Evolutionary conservation across 2,797 vertebrate species (phyloP).

Genomic region (Sarcoramphus papa): DNA sequence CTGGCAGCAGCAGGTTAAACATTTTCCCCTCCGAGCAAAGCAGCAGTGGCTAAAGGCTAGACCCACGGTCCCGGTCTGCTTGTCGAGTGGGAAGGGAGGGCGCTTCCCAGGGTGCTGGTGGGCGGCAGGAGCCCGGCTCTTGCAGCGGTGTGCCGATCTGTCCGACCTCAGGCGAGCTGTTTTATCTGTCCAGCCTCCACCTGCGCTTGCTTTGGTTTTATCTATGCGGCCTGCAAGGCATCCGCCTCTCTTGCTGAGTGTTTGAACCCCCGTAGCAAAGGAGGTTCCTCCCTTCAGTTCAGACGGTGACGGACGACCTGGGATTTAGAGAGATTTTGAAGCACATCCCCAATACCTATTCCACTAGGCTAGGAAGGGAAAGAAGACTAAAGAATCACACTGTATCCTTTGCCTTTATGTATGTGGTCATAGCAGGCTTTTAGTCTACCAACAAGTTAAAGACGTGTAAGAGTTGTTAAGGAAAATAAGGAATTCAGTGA

Average conservation of each 20-base stretch:
- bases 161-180: not conserved
- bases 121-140: not conserved
- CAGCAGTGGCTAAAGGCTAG: not conserved
- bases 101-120: fast-evolving
- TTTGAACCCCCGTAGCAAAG: not conserved
- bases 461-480: not conserved
- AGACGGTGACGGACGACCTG: not conserved
- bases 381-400: too few relatives aligned
- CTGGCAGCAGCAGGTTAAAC: not conserved
- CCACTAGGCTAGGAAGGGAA: not conserved
- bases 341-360: not conserved
- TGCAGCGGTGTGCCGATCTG: not conserved
- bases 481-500: not conserved
- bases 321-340: not conserved
- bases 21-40: not conserved
- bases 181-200: not conserved
- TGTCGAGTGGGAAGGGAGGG: too few relatives aligned
- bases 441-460: not conserved
- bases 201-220: not conserved
- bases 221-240: not conserved
- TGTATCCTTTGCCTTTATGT: not conserved
- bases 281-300: not conserved
- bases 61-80: fast-evolving
- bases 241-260: fast-evolving
- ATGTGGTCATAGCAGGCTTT: too few relatives aligned